Evolutionary conservation across 2,888 invertebrate species (phyloP).

Genomic region (Drosophila maculinotata): DNA sequence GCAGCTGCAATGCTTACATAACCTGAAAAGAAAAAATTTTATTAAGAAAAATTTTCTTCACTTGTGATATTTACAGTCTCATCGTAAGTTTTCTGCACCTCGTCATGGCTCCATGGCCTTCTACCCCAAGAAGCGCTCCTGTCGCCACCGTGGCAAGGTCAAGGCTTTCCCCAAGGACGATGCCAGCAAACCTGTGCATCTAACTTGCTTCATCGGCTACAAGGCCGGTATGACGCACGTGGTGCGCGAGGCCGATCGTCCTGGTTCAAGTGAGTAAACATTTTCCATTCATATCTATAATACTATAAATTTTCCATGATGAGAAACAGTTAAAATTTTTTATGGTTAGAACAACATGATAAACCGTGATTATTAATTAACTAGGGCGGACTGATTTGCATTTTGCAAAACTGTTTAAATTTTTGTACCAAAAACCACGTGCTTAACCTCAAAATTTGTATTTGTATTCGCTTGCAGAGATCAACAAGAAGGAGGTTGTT

Average conservation of each 20-base stretch:
- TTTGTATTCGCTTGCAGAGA: constrained; percentile 88
- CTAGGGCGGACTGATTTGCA: constrained; percentile 86
- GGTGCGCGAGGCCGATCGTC: constrained; percentile 98
- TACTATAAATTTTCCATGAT: constrained; percentile 70
- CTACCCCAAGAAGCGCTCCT: constrained; percentile 99
- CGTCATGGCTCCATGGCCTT: constrained; percentile 99
- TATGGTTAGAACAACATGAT: constrained; percentile 85
- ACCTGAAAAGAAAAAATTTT: constrained; percentile 31
- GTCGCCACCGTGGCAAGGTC: constrained; percentile 98
- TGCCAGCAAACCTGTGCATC: constrained; percentile 96
- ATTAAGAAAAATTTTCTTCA: background rate
- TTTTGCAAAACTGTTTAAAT: background rate
- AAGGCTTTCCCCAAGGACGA: constrained; percentile 99
- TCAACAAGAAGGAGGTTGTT: constrained; percentile 99
- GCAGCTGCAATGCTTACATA: constrained; percentile 24
- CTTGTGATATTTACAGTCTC: constrained; percentile 90
- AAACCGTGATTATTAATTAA: constrained; percentile 82
- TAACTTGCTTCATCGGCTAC: constrained; percentile 99
- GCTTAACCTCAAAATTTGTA: constrained; percentile 29
- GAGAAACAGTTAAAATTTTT: constrained; percentile 81
- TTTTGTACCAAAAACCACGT: constrained; percentile 7
- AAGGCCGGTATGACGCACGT: constrained; percentile 99
- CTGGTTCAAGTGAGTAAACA: constrained; percentile 96
- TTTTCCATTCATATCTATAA: no score
- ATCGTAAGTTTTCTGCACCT: constrained; percentile 99